Evolutionary conservation across 2,797 vertebrate genomes (phyloP), one percentile per base, ranked within the genome.

Genomic region (Pterois miles): DNA sequence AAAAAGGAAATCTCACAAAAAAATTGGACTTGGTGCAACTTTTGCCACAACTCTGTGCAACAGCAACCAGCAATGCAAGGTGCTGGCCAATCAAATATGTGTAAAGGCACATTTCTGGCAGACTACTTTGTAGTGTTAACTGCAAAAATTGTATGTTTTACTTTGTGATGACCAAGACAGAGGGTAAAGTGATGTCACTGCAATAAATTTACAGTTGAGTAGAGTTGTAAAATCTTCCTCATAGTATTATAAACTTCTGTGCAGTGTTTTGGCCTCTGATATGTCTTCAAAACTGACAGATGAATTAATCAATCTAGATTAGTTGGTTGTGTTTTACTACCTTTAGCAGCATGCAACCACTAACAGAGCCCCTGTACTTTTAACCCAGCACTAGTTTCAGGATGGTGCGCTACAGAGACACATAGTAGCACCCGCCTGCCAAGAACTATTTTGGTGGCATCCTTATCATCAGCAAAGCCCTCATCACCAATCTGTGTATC

Each of bases 401-500:
- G 57, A 14, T 13, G 50, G 27, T 57, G 25, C 2, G 12, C 20
- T 12, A 4, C 5, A 1, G 12, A 33, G 68, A 54, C n/a, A 34
- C 62, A 52, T 18, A 33, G 27, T 27, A 65, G 38, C 10, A 31
- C 20, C 48, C 34, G 50, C 53, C 71, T 65, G 53, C 34, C 59
- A 77, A 73, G 66, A 52, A 75, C n/a, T 18, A n/a, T 82, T 80
- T 74, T 1, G 2, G 16, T 31, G 52, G 40, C 56, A 65, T 65
- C 69, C 46, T 31, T n/a, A 62, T 75, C 62, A 76, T 72, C 40
- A 53, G 53, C 62, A 73, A 87, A 70, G 12, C 68, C 52, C 52
- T 76, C 73, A 69, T 71, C 62, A 53, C 69, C 48, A 62, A 68
- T 79, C 40, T 65, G 29, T 40, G 50, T 34, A 71, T 40, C 36